Percentiles rank a stretch among this genome's conserved stretches.
Conservation (phyloP, 1,140 invertebrate species). For the Lordiphosa clarofinis region DNA sequence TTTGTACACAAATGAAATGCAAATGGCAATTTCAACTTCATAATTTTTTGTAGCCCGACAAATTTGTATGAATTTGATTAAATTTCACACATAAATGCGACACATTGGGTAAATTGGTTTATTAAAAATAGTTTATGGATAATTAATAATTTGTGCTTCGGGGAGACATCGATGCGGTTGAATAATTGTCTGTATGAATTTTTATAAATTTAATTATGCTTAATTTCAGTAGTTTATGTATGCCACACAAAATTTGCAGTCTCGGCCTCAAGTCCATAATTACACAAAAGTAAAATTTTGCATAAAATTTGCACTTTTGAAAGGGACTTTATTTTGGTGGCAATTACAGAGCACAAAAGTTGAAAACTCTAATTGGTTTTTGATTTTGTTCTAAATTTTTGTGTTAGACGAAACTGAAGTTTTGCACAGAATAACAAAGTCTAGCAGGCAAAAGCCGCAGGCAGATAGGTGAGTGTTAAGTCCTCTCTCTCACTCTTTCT, state of each 20-base stretch:
- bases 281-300: constrained; percentile 31
- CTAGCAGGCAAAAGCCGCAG: constrained; percentile 28
- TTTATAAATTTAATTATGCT: constrained; percentile 69
- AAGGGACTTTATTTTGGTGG: constrained; percentile 2
- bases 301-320: background rate
- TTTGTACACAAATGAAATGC: constrained; percentile 47
- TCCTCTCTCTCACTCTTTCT: constrained; percentile 8
- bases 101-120: constrained; percentile 55
- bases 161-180: constrained; percentile 39
- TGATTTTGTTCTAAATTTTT: constrained; percentile 52
- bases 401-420: constrained; percentile 4
- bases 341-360: constrained; percentile 48
- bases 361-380: constrained; percentile 63
- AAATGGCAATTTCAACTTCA: constrained; percentile 43
- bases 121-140: constrained; percentile 66
- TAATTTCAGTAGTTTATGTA: constrained; percentile 1
- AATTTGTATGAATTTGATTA: constrained; percentile 46
- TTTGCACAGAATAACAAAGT: constrained; percentile 60
- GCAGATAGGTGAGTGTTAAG: constrained; percentile 52
- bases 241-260: background rate
- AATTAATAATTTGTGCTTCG: constrained; percentile 73
- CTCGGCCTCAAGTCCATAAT: constrained; percentile 46
- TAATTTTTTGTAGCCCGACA: constrained; percentile 21
- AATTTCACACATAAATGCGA: constrained; percentile 23
- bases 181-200: constrained; percentile 51